Conservation (phyloP, 2,888 invertebrate genomes). For the Mythimna loreyi region DNA sequence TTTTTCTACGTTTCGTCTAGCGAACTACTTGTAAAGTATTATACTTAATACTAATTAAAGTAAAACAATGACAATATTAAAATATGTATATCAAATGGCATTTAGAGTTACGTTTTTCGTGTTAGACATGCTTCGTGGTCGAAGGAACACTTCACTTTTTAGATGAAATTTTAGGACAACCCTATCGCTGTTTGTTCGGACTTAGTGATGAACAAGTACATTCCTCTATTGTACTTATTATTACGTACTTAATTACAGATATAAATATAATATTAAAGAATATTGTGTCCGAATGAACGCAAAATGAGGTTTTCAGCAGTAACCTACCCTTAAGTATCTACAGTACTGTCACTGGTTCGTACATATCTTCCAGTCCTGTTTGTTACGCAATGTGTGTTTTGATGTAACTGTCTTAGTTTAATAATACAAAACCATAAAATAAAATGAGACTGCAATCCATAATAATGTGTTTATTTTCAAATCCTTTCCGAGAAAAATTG, state of each 20-base stretch:
- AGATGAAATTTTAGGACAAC: conserved; percentile 74
- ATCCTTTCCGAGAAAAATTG: conserved; percentile 25
- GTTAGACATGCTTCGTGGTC: conserved; percentile 84
- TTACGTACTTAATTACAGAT: conserved; percentile 63
- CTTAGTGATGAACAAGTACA: conserved; percentile 51
- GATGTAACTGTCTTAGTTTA: conserved; percentile 87
- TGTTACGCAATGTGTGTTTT: conserved; percentile 89
- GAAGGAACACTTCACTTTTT: conserved; percentile 75
- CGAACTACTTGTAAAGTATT: conserved; percentile 85
- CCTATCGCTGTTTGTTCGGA: conserved; percentile 76
- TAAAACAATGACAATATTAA: conserved; percentile 90
- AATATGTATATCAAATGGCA: conserved; percentile 86
- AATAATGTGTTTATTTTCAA: conserved; percentile 67
- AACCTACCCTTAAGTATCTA: conserved; percentile 70
- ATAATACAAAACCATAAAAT: conserved; percentile 82
- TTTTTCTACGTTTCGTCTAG: conserved; percentile 81
- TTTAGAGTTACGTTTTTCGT: conserved; percentile 86
- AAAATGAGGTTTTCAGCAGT: conserved; percentile 53
- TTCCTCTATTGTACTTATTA: conserved; percentile 65
- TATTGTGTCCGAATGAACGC: conserved; percentile 65
- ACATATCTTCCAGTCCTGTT: conserved; percentile 88
- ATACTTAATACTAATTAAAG: conserved; percentile 81
- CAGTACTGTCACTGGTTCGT: conserved; percentile 79
- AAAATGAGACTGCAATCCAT: conserved; percentile 89
- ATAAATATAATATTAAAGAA: conserved; percentile 32